Evolutionary conservation across 1,140 invertebrate genomes (phyloP), one percentile per base, ranked within the genome.

Genomic region (Hermetia illucens): DNA sequence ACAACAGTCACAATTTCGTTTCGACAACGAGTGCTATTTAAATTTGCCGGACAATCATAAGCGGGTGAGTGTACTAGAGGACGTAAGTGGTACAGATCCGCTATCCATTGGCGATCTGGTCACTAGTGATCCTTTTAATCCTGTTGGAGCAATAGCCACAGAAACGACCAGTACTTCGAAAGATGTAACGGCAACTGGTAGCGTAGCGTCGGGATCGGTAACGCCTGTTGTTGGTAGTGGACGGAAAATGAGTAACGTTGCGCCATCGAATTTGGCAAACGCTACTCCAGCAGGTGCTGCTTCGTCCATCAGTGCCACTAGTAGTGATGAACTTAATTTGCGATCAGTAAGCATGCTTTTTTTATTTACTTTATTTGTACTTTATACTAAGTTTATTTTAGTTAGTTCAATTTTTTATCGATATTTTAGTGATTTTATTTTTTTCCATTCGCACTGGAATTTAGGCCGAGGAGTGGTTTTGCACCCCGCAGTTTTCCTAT

Each of bases 11-110:
- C 91, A 96, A 69, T 97, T 96, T 72, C 80, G 90, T 57, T 96
- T 95, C 73, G 90, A 94, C 72, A 95, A 94, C 72, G 93, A 97
- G 72, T 92, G 87, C 72, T 82, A 88, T 69, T 75, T 92, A 64
- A 86, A 84, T 70, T 74, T 94, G 58, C 87, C 87, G 63, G 89
- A 93, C 69, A 89, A 89, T 72, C 83, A 90, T 69, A 86, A 85
- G 77, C 75, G 85, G 83, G 87, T 92, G 82, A 88, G 83, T 85
- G 71, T 44, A 39, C 37, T 36, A 42, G 41, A 44, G n/a, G n/a
- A n/a, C n/a, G n/a, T n/a, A n/a, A n/a, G n/a, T 63, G 64, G 64
- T 53, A 57, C 56, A 58, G 56, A 59, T 47, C 49, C 59, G 47
- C 43, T 53, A 49, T 65, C 61, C 65, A 68, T 66, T 64, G 49